Evolutionary conservation across 2,797 vertebrate species (phyloP), one percentile per base, ranked within the genome.

Genomic region (Apodemus agrarius): DNA sequence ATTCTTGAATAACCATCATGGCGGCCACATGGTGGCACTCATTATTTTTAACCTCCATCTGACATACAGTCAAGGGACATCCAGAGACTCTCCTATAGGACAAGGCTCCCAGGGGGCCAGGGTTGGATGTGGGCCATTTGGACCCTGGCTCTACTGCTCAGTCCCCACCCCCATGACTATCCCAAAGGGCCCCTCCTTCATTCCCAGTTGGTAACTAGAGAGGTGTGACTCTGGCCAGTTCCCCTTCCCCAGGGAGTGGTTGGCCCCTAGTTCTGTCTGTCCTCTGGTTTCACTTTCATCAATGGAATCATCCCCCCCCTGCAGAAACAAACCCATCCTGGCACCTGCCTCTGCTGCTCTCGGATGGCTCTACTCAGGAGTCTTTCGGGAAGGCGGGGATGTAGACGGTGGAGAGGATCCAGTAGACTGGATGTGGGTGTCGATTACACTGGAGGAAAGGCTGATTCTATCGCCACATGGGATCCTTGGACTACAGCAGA

Each of bases 151-250:
- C 61, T 80, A 34, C 11, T 21, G 49, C 61, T 88, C 7, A 12
- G 37, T 54, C 34, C 67, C 61, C 34, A 19, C 46, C 40, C 67
- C 67, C 40, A 14, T 0, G 46, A 57, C 72, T 59, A 37, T 54
- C 24, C 82, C 17, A 0, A 2, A 19, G 52, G 72, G 31, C 69
- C 67, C 92, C 74, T 67, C 14, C 0, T 0, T 72, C 17, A 1
- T 67, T 93, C 84, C 80, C 83, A 67, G 52, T 52, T 82, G 81
- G 91, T 84, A 90, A 95, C 74, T 21, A 43, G 76, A 96, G 95
- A 92, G 54, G n/a, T 21, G 54, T 13, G 6, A 46, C 74, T n/a
- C 40, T 2, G 7, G 92, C 59, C 88, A 49, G 37, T 16, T 87
- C 84, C 89, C 89, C 43, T 76, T 86, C 75, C 19, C 83, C 2